Percentiles rank a stretch among this genome's conserved stretches.
Evolutionary conservation across 1,140 invertebrate species (phyloP).

Genomic region (Drosophila carrolli): DNA sequence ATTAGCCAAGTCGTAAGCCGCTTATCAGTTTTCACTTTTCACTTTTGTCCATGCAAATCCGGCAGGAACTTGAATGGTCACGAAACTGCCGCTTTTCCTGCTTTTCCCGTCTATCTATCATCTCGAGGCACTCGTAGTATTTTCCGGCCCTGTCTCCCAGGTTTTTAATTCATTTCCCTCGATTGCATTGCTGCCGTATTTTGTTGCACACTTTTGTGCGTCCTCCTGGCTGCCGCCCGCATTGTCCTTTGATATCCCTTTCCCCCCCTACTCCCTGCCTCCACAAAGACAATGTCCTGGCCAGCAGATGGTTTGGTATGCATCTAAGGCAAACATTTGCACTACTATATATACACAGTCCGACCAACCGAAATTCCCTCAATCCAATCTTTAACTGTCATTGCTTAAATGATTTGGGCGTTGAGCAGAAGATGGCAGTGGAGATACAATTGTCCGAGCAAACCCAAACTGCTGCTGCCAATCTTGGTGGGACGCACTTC

Average conservation of each 20-base stretch:
- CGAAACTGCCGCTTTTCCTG: slow-evolving; percentile 11
- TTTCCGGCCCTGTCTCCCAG: not conserved
- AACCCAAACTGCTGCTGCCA: slow-evolving; percentile 24
- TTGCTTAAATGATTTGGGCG: slow-evolving; percentile 20
- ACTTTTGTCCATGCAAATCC: slow-evolving; percentile 32
- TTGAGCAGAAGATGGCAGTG: not conserved
- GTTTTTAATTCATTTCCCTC: slow-evolving; percentile 39
- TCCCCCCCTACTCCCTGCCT: not conserved
- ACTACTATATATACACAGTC: not conserved
- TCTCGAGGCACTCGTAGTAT: slow-evolving; percentile 1
- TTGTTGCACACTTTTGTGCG: slow-evolving; percentile 27
- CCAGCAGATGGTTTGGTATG: slow-evolving; percentile 16
- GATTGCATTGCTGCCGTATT: slow-evolving; percentile 28
- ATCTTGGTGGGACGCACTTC: not conserved
- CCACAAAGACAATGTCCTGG: slow-evolving; percentile 32
- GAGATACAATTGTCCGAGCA: slow-evolving; percentile 8
- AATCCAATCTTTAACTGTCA: slow-evolving; percentile 32
- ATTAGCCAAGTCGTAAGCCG: slow-evolving; percentile 35
- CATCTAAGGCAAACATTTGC: slow-evolving; percentile 24
- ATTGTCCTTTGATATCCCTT: slow-evolving; percentile 10
- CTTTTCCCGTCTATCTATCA: slow-evolving; percentile 19
- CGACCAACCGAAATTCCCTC: slow-evolving; percentile 12
- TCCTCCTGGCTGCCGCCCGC: slow-evolving; percentile 16
- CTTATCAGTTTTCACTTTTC: slow-evolving; percentile 43
- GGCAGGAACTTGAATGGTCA: slow-evolving; percentile 27